Evolutionary conservation across 1,140 invertebrate species (phyloP).

Genomic region (Hydropsyche tenuis): DNA sequence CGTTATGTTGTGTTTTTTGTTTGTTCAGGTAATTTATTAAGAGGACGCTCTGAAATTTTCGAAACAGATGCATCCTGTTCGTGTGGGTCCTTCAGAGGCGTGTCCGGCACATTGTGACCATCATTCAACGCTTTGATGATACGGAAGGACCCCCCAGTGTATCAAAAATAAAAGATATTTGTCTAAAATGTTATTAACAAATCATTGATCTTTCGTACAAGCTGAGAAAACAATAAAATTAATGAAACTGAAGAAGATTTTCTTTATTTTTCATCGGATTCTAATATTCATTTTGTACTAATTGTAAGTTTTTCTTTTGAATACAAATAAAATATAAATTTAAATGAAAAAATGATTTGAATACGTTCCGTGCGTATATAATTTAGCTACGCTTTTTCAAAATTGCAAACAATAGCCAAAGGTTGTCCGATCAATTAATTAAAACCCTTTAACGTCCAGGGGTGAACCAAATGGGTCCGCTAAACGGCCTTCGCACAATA

Average conservation of each 20-base stretch:
- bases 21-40: not conserved
- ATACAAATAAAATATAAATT: not conserved
- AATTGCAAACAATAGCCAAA: constrained; percentile 35
- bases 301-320: not conserved
- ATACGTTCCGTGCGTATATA: not conserved
- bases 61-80: constrained; percentile 34
- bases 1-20: not conserved
- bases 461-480: constrained; percentile 42
- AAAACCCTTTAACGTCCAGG: constrained; percentile 38
- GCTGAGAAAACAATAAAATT: too few relatives aligned
- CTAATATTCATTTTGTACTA: too few relatives aligned
- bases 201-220: too few relatives aligned
- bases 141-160: not conserved
- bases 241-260: too few relatives aligned
- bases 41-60: not conserved
- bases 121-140: constrained; percentile 20
- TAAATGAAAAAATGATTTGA: not conserved
- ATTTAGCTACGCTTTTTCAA: constrained; percentile 36
- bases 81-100: constrained; percentile 2
- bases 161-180: too few relatives aligned
- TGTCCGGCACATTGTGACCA: constrained; percentile 25
- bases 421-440: constrained; percentile 49
- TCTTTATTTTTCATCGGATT: too few relatives aligned
- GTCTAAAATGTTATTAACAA: not conserved
- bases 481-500: constrained; percentile 43